Conservation (phyloP, 2,888 invertebrate genomes). For the Cacoxenus indagator region DNA sequence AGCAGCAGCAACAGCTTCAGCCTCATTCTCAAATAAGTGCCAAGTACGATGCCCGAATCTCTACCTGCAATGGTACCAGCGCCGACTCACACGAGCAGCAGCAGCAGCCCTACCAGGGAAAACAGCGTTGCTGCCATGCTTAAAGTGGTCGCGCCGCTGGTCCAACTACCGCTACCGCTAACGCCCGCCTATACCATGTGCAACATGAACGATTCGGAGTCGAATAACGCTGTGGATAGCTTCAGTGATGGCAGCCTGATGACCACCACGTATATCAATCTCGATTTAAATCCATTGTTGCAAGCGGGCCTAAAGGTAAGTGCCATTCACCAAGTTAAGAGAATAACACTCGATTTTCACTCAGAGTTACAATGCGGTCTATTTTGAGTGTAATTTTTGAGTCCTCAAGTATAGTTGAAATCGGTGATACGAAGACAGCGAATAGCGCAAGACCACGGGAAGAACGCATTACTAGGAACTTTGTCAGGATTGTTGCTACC, state of each 20-base stretch:
- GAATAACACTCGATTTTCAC: neutral
- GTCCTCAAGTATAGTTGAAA: no score
- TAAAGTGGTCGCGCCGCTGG: constrained; percentile 53
- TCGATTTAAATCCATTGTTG: constrained; percentile 52
- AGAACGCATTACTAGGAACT: no score
- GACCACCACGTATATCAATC: constrained; percentile 57
- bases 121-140: constrained; percentile 59
- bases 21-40: no score
- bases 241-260: constrained; percentile 40
- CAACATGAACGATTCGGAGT: neutral
- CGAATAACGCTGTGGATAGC: neutral
- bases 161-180: constrained; percentile 48
- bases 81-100: constrained; percentile 38
- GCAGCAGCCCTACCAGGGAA: constrained; percentile 54
- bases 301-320: constrained; percentile 48
- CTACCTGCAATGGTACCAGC: constrained; percentile 42
- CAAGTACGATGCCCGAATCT: constrained; percentile 56
- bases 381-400: no score
- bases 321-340: no score
- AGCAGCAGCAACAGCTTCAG: neutral
- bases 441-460: no score
- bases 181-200: constrained; percentile 41
- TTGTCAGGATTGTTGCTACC: no score
- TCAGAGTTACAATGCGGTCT: no score
- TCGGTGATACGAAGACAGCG: no score